Conservation (phyloP, 2,888 invertebrate genomes). For the Scaeva pyrastri region DNA sequence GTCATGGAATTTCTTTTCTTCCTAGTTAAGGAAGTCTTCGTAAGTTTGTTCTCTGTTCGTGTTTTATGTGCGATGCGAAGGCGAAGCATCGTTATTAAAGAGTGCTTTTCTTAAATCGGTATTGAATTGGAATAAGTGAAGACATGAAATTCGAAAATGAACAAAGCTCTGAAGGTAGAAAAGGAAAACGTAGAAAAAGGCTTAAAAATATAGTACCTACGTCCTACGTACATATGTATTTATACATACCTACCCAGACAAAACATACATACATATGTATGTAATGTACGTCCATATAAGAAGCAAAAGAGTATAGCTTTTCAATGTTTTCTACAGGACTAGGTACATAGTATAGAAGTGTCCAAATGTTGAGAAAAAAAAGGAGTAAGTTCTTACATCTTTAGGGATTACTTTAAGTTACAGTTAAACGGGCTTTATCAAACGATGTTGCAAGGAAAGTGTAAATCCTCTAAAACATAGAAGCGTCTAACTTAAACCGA, state of each 20-base stretch:
- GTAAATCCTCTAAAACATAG: not conserved
- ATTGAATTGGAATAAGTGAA: constrained; percentile 19
- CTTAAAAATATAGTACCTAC: not conserved
- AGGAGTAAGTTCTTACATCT: not conserved
- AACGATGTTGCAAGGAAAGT: not conserved
- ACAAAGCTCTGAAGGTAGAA: not conserved
- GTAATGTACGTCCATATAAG: too few species aligned
- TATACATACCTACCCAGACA: too few species aligned
- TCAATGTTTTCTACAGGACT: not conserved
- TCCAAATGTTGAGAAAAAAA: not conserved
- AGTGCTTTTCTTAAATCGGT: constrained; percentile 33
- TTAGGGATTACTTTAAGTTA: not conserved
- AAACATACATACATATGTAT: too few species aligned
- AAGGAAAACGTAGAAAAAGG: not conserved
- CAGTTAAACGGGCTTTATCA: constrained; percentile 2
- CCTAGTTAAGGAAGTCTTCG: not conserved
- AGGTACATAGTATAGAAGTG: not conserved
- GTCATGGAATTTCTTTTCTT: constrained; percentile 20
- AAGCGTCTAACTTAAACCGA: not conserved
- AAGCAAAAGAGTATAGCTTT: not conserved
- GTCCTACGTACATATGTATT: too few species aligned
- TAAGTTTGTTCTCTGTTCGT: not conserved
- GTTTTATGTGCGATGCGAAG: not conserved
- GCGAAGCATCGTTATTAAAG: constrained; percentile 18
- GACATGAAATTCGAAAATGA: constrained; percentile 23